Evolutionary conservation across 2,113 vertebrate genomes (phyloP).

Genomic region (Notiomystis cincta): DNA sequence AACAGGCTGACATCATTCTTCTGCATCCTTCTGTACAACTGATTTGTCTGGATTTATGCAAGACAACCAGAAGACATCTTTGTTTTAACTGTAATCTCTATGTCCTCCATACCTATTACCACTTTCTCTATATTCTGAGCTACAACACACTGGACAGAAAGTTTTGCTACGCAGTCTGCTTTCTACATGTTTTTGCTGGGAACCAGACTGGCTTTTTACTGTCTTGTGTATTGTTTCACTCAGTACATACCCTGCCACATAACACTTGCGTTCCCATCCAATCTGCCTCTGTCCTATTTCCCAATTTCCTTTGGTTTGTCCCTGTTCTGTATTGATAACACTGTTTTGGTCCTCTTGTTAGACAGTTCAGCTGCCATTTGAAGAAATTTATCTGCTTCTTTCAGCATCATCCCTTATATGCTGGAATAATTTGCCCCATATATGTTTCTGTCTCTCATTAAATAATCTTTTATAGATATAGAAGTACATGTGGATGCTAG

Average conservation of each 20-base stretch:
- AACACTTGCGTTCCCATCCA: not conserved
- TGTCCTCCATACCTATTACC: not conserved
- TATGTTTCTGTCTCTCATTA: conserved; percentile 29
- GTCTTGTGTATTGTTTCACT: not conserved
- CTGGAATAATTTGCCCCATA: not conserved
- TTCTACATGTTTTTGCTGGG: not conserved
- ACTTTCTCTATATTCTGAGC: not conserved
- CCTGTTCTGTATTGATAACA: not conserved
- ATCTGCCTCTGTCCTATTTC: not conserved
- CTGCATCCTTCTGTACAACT: not conserved
- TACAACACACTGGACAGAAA: not conserved
- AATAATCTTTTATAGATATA: not conserved
- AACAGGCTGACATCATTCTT: not conserved
- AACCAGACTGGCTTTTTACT: not conserved
- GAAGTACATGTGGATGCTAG: conserved; percentile 2
- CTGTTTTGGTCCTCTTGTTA: not conserved
- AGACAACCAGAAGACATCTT: not conserved
- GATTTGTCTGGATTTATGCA: not conserved
- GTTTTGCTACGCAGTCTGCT: not conserved
- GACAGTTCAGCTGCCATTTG: not conserved
- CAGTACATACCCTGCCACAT: not conserved
- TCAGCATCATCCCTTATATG: not conserved
- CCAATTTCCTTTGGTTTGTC: not conserved
- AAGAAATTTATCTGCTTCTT: not conserved
- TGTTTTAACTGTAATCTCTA: not conserved